Conservation (phyloP, 2,113 vertebrate genomes). For the Mola mola region DNA sequence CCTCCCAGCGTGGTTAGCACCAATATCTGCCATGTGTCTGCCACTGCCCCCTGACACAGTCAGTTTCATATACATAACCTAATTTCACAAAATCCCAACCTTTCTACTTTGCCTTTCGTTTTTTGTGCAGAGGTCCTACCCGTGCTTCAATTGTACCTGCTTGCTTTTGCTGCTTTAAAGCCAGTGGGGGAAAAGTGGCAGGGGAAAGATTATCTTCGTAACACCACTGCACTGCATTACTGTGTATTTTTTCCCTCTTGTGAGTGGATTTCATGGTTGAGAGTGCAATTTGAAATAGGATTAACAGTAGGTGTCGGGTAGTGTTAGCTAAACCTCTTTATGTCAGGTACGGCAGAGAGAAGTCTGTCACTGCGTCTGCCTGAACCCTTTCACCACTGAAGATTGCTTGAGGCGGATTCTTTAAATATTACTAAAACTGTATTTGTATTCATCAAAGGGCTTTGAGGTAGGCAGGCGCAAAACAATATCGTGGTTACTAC, state of each 20-base stretch:
- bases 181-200: slow-evolving; percentile 53
- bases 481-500: slow-evolving; percentile 47
- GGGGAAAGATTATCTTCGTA: slow-evolving; percentile 75
- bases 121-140: slow-evolving; percentile 24
- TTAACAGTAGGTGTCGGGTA: slow-evolving; percentile 75
- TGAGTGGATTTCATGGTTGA: slow-evolving; percentile 78
- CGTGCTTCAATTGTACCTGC: slow-evolving; percentile 61
- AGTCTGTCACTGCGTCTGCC: slow-evolving; percentile 68
- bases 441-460: slow-evolving; percentile 70
- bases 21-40: slow-evolving; percentile 63
- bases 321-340: slow-evolving; percentile 74
- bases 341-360: slow-evolving; percentile 69
- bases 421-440: slow-evolving; percentile 67
- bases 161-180: slow-evolving; percentile 66
- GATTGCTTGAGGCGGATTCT: slow-evolving; percentile 55
- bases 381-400: slow-evolving; percentile 52
- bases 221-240: slow-evolving; percentile 69
- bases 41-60: slow-evolving; percentile 29
- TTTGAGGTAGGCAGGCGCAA: slow-evolving; percentile 38
- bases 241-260: slow-evolving; percentile 61
- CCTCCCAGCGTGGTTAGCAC: slow-evolving; percentile 25
- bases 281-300: slow-evolving; percentile 77
- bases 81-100: slow-evolving; percentile 24
- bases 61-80: slow-evolving; percentile 32
- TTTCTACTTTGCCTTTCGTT: not conserved